phyloP scores from a whole-genome alignment of 2,113 vertebrate genomes.

The Clarias gariepinus region DNA sequence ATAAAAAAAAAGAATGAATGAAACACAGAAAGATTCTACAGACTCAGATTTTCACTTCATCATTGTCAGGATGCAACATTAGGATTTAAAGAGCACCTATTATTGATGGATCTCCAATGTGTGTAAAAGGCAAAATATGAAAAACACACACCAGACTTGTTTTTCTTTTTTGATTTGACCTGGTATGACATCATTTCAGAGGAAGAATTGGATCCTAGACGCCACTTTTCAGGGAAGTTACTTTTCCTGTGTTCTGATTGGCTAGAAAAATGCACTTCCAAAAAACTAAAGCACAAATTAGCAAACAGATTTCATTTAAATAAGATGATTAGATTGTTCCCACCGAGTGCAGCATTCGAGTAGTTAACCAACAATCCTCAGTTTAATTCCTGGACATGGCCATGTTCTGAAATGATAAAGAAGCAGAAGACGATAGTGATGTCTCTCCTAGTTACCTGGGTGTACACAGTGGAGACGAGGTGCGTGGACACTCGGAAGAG shows the following conservation, averaged over 20 bases:
- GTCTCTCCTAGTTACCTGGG: conserved; percentile 76
- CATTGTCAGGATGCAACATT: too few species aligned
- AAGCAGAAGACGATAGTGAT: background rate
- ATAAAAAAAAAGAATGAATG: too few species aligned
- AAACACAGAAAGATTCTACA: background rate
- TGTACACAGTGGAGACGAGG: conserved; percentile 94
- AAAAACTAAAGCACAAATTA: too few species aligned
- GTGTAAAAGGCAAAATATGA: too few species aligned
- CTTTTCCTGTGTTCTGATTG: too few species aligned
- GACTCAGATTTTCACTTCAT: background rate
- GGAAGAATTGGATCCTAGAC: too few species aligned
- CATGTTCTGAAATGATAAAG: background rate
- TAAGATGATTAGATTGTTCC: background rate
- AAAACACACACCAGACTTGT: too few species aligned
- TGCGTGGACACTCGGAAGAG: conserved; percentile 92
- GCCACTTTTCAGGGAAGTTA: too few species aligned
- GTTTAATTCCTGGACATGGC: background rate
- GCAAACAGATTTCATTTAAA: background rate
- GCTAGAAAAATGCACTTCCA: too few species aligned
- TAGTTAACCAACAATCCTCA: background rate
- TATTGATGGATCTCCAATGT: too few species aligned
- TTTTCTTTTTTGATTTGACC: too few species aligned
- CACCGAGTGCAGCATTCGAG: background rate
- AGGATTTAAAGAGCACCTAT: background rate
- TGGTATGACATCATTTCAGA: too few species aligned